Evolutionary conservation across 2,888 invertebrate genomes (phyloP).

Genomic region (Metacarcinus magister): DNA sequence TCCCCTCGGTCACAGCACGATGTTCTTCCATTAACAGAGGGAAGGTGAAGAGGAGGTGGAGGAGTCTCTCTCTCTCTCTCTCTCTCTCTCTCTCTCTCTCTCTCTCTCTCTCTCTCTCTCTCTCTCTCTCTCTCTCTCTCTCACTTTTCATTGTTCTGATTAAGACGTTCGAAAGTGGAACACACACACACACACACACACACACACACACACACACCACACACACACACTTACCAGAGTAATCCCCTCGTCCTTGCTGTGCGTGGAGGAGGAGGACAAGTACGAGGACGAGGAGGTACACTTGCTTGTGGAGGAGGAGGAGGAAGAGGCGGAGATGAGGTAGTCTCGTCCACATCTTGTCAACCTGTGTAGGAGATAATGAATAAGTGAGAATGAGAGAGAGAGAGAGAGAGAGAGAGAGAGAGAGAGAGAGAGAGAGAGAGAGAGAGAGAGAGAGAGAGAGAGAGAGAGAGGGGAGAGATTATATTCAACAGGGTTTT

Average conservation of each 20-base stretch:
- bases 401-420: slow-evolving; percentile 26
- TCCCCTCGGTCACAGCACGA: too few species aligned
- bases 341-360: not conserved
- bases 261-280: slow-evolving; percentile 1
- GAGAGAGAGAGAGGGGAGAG: too few species aligned
- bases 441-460: too few species aligned
- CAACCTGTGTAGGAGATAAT: not conserved
- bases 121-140: too few species aligned
- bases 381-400: not conserved
- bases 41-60: not conserved
- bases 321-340: not conserved
- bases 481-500: too few species aligned
- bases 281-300: not conserved
- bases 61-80: not conserved
- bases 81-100: too few species aligned
- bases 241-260: not conserved
- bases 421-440: slow-evolving; percentile 3
- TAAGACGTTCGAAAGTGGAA: not conserved
- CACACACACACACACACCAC: slow-evolving; percentile 26
- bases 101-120: too few species aligned
- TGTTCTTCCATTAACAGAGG: not conserved
- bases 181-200: not conserved
- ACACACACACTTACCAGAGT: not conserved
- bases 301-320: not conserved
- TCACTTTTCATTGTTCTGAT: too few species aligned